Evolutionary conservation across 2,113 vertebrate genomes (phyloP).

Genomic region (Anoura caudifer): DNA sequence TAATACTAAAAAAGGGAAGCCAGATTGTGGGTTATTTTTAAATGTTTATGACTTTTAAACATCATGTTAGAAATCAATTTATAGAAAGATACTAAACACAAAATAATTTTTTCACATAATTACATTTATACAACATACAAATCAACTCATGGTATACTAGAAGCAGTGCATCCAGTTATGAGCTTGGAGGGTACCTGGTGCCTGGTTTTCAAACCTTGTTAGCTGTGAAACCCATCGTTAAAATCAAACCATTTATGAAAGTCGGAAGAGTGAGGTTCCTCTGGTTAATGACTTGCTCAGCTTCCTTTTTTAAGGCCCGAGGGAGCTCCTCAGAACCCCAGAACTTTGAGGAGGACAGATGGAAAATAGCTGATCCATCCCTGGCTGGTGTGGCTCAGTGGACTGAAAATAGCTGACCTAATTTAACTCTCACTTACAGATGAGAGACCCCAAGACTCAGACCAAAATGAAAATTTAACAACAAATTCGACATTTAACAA

Average conservation of each 20-base stretch:
- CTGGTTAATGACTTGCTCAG: neutral
- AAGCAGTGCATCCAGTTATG: accelerated
- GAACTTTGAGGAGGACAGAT: neutral
- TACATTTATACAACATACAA: neutral
- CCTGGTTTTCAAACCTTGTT: neutral
- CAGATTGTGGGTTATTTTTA: neutral
- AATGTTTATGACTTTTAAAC: neutral
- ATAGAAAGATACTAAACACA: neutral
- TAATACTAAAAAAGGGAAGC: neutral
- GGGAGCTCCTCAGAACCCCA: neutral
- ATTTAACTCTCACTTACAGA: neutral
- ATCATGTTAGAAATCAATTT: neutral
- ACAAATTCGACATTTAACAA: neutral
- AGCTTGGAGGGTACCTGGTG: neutral
- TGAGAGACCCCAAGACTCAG: neutral
- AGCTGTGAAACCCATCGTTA: neutral
- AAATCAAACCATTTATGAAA: neutral
- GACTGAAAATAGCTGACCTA: neutral
- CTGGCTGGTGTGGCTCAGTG: too few relatives aligned
- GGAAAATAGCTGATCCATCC: neutral
- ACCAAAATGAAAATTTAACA: neutral
- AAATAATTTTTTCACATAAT: neutral
- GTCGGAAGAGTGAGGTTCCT: neutral
- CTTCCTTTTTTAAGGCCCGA: slow-evolving; percentile 8
- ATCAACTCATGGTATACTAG: neutral